These are phyloP conservation scores for Gnathonemus longibarbis DNA, from an alignment of 2,113 vertebrate genomes.

Conservation along the genomic window DNA sequence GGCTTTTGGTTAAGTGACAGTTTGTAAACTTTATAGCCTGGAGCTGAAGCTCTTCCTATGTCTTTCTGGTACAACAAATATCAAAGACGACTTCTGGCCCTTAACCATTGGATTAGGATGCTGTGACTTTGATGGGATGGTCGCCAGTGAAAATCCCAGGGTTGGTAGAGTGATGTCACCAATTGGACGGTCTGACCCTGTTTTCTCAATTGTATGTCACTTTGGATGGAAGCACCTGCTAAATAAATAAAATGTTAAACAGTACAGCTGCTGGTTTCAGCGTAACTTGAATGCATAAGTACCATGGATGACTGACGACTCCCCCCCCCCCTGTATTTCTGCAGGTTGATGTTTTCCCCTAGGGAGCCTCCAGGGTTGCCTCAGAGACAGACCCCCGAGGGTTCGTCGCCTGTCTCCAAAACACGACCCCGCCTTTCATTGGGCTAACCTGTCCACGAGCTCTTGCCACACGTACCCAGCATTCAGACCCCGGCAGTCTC, in stretches of 20 bases:
- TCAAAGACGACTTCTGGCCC: neutral
- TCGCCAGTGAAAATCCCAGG: neutral
- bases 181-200: neutral
- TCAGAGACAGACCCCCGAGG: slow-evolving; percentile 43
- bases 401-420: slow-evolving; percentile 44
- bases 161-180: neutral
- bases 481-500: slow-evolving; percentile 32
- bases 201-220: neutral
- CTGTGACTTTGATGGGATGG: neutral
- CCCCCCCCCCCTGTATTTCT: neutral
- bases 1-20: neutral
- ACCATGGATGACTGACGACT: neutral
- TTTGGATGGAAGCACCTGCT: neutral
- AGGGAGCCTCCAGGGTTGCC: slow-evolving; percentile 45
- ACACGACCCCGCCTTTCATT: neutral
- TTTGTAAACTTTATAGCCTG: neutral
- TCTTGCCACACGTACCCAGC: slow-evolving; percentile 31
- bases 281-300: neutral
- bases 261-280: neutral
- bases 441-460: slow-evolving; percentile 29
- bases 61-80: neutral
- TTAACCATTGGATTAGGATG: neutral
- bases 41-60: neutral
- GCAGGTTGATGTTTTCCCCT: slow-evolving; percentile 54
- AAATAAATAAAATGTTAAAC: neutral